Evolutionary conservation across 2,797 vertebrate genomes (phyloP).

Genomic region (Neopelma chrysocephalum): DNA sequence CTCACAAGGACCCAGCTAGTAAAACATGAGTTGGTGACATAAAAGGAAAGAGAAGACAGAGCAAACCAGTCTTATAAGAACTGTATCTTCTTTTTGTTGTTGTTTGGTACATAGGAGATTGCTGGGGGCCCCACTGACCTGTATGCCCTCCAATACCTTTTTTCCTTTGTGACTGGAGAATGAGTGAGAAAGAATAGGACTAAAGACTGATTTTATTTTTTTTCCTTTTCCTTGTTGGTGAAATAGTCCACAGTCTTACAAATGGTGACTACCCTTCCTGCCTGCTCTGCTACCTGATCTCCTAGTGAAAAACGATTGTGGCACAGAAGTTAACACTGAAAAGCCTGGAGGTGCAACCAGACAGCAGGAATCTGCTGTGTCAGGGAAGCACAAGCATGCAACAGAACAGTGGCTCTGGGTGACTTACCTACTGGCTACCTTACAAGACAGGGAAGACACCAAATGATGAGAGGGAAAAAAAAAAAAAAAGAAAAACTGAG

Average conservation of each 20-base stretch:
- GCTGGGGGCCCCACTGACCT: background rate
- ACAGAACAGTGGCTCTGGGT: background rate
- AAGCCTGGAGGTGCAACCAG: background rate
- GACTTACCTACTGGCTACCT: background rate
- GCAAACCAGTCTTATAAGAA: background rate
- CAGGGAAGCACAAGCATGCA: background rate
- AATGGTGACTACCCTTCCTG: background rate
- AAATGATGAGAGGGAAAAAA: background rate
- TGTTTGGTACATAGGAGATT: background rate
- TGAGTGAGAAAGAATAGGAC: background rate
- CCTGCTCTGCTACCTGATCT: background rate
- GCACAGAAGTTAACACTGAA: background rate
- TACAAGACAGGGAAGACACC: background rate
- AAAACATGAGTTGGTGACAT: background rate
- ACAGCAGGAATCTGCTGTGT: background rate
- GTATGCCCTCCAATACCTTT: background rate
- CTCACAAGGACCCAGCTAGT: background rate
- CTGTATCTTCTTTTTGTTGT: background rate
- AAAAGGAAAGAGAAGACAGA: background rate
- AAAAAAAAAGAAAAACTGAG: background rate
- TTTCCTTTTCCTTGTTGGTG: background rate
- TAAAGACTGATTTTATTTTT: background rate
- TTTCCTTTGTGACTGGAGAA: background rate
- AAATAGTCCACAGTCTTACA: background rate
- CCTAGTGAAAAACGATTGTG: background rate